Conservation (phyloP, 2,797 vertebrate genomes). For the Anableps anableps region DNA sequence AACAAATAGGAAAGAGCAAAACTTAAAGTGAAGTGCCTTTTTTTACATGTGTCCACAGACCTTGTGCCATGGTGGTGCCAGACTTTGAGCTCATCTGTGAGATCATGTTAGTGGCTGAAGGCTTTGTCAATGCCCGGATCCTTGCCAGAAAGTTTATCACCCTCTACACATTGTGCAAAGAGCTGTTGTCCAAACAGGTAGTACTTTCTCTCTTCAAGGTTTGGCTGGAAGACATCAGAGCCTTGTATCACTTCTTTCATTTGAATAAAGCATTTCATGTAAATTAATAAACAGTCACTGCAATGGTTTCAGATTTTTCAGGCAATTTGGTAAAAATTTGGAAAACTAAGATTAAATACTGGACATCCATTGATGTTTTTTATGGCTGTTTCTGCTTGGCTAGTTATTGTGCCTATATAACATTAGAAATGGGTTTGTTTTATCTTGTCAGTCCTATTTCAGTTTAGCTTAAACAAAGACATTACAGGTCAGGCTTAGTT, state of each 20-base stretch:
- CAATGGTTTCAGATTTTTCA: background rate
- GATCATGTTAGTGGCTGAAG: constrained; percentile 97
- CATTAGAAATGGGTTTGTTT: background rate
- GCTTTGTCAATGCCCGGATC: constrained; percentile 88
- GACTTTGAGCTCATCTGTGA: constrained; percentile 98
- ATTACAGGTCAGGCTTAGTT: background rate
- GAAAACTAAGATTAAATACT: too few relatives aligned
- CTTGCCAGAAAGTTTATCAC: constrained; percentile 95
- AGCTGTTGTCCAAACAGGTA: constrained; percentile 97
- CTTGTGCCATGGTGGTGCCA: constrained; percentile 97
- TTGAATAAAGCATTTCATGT: constrained; percentile 1
- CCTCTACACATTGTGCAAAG: constrained; percentile 93
- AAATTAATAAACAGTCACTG: constrained; percentile 32
- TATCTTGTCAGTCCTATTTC: background rate
- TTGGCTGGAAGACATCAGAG: background rate
- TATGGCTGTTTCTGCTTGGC: too few relatives aligned
- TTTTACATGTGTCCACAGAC: constrained; percentile 73
- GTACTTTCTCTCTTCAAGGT: background rate
- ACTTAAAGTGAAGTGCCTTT: background rate
- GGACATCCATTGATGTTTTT: too few relatives aligned
- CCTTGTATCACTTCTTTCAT: constrained; percentile 18
- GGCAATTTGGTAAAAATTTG: too few relatives aligned
- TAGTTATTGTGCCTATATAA: too few relatives aligned
- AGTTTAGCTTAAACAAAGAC: background rate
- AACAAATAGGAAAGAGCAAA: background rate